Base-by-base conservation (phyloP, 2,888 invertebrate species). In the Pammene fasciana region DNA sequence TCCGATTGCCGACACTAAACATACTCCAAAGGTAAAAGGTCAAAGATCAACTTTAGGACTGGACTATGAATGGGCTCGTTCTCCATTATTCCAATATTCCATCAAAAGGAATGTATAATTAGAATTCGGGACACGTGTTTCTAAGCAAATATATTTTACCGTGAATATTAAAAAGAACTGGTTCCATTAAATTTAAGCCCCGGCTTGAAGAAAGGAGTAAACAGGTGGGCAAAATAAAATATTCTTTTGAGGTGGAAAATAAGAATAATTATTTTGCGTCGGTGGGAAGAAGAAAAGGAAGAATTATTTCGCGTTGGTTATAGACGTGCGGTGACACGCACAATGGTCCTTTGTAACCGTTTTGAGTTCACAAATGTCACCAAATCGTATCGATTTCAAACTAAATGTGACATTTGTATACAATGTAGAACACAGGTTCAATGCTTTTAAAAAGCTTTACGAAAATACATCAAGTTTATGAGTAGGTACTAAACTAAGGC, bases 1-100 rank as follows among this genome's bases (percentile, higher is more conserved):
- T 52, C 34, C 43, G n/a, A 45, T 6, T 66, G 60, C 60, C 70
- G 59, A 59, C 61, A 73, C 68, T 75, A 76, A 76, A 57, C 45
- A 36, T 50, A n/a, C 45, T 62, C 64, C 36, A 18, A 59, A 65
- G 52, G 64, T 52, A 57, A 67, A 68, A 68, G 68, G 65, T 68
- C 68, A 68, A 36, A 68, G 64, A 65, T 64, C 52, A 65, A 64
- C 14, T 57, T 7, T 41, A 55, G 16, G 11, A 13, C 34, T 59
- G 52, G 43, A 57, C 64, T 57, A 46, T 50, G 36, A 68, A 57
- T 43, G 46, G 38, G n/a, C 48, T 14, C n/a, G 16, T 16, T 45
- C 50, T 18, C 16, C 16, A 34, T 59, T 59, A 43, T 34, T 9
- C 16, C 56, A 36, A 64, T 62, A 50, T 45, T 62, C 41, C 34